Conservation (phyloP, 1,140 invertebrate species). For the Solenopsis fugax region DNA sequence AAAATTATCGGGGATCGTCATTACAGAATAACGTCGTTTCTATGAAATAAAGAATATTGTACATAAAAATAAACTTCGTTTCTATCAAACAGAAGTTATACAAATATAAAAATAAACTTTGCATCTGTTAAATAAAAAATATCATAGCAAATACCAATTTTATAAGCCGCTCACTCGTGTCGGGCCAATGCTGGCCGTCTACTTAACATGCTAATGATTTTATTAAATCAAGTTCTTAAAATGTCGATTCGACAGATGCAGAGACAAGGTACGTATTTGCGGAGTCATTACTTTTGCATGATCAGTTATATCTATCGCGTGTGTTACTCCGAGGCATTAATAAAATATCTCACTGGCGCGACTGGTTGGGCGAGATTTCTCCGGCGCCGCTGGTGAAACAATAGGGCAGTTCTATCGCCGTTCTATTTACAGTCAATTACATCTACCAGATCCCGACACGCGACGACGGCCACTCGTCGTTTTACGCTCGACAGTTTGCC, state of each 20-base stretch:
- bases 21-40: background rate
- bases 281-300: background rate
- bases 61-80: background rate
- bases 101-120: background rate
- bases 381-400: background rate
- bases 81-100: background rate
- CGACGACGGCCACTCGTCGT: constrained; percentile 12
- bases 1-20: background rate
- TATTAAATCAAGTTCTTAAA: background rate
- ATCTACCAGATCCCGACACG: constrained; percentile 1
- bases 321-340: background rate
- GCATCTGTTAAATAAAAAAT: background rate
- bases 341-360: background rate
- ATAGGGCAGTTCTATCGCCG: background rate
- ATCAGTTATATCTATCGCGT: background rate
- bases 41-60: background rate
- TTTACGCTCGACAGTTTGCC: constrained; percentile 44
- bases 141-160: background rate
- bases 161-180: background rate
- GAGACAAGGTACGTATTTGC: background rate
- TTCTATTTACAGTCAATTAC: constrained; percentile 56
- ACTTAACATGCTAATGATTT: background rate
- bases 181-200: too few relatives aligned
- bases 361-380: constrained; percentile 44
- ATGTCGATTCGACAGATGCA: background rate